Percentiles rank a stretch among this genome's conserved stretches.
These are phyloP conservation scores for Quadriops clusia DNA, from an alignment of 2,888 invertebrate genomes.

Conservation along the genomic window DNA sequence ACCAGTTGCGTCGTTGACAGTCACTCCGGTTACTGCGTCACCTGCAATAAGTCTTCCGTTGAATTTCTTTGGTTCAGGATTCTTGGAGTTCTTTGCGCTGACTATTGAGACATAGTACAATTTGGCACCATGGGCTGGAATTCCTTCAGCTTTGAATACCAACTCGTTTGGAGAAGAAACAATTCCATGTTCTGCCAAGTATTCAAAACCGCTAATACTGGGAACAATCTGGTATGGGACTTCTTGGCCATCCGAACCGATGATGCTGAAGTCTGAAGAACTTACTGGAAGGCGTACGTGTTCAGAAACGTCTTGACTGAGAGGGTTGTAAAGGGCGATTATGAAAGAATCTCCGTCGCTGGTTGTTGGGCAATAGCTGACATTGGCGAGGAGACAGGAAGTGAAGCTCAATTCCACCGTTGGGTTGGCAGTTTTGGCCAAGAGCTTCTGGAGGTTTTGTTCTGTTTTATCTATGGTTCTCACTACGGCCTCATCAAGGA, in stretches of 20 bases:
- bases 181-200: conserved; percentile 10
- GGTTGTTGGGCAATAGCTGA: conserved; percentile 44
- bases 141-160: conserved; percentile 49
- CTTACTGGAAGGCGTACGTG: conserved; percentile 52
- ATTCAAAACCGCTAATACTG: conserved; percentile 13
- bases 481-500: conserved; percentile 55
- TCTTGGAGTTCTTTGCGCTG: too few relatives aligned
- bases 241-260: conserved; percentile 22
- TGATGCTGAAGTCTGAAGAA: conserved; percentile 35
- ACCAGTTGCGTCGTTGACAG: conserved; percentile 34
- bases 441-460: conserved; percentile 7
- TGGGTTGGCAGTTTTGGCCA: conserved; percentile 28
- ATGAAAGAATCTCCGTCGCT: conserved; percentile 45
- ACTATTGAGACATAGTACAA: conserved; percentile 41
- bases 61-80: too few relatives aligned
- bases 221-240: conserved; percentile 19
- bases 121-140: conserved; percentile 56
- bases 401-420: conserved; percentile 22
- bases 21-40: conserved; percentile 30
- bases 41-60: too few relatives aligned
- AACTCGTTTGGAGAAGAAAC: conserved; percentile 52
- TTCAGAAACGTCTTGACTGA: conserved; percentile 46
- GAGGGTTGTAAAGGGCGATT: conserved; percentile 70
- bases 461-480: conserved; percentile 9
- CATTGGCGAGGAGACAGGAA: conserved; percentile 47